Base-by-base conservation (phyloP, 2,113 vertebrate genomes). In the Cyprinodon tularosa region DNA sequence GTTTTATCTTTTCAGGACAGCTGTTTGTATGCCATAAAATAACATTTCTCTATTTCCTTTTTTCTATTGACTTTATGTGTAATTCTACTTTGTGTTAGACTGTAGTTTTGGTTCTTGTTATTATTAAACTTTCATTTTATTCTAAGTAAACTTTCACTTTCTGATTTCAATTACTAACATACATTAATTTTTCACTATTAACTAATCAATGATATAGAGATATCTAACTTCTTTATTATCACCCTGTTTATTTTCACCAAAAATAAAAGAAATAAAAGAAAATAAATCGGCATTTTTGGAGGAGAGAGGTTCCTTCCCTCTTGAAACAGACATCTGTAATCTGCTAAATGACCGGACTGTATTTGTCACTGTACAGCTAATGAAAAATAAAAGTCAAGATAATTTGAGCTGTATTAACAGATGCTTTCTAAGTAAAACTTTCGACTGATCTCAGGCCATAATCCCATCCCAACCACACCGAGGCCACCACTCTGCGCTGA, bases 351-450 rank as follows among this genome's bases (percentile, higher is more conserved):
- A 40, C 64, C 9, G 47, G 71, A 62, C 68, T 86, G 88, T 78
- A 86, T 65, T 64, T 72, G 57, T 72, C 29, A 77, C 72, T 82
- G 75, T 79, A 66, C 77, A 84, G 86, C 68, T 78, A 83, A 86
- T 92, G 86, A 80, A 86, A 29, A 90, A 70, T 66, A 86, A 83
- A 71, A 74, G 38, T 65, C 20, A n/a, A 7, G 50, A 57, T 57
- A 57, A 64, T 65, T 72, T 53, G 63, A 70, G 81, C 45, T 76
- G 70, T 84, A 91, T 90, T 89, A 89, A 87, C 77, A 86, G 82
- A 91, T 90, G 85, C 72, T 3, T 67, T 74, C 89, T 90, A 80
- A 86, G 89, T 86, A 88, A 90, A 89, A 81, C 67, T 71, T 73
- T 44, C 69, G 75, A 87, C 68, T 88, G 86, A 84, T 86, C 90